Percentiles rank a stretch among this genome's conserved stretches.
These are phyloP conservation scores for Sorex araneus DNA, from an alignment of 2,113 vertebrate species.

Conservation along the genomic window DNA sequence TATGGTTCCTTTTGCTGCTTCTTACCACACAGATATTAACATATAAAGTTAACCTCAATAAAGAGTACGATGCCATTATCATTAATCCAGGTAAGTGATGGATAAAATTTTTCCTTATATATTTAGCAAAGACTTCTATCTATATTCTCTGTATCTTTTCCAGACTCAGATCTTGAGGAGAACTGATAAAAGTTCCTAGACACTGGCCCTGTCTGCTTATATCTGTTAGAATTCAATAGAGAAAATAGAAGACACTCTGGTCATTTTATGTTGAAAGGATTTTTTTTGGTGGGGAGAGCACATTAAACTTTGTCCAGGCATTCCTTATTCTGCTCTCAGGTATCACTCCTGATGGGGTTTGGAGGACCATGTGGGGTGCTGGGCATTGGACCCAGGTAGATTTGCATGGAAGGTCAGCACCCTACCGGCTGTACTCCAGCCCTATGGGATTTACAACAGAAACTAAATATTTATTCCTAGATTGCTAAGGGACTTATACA, in stretches of 20 bases:
- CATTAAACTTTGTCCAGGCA: too few relatives aligned
- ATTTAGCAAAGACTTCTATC: neutral
- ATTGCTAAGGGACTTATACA: too few relatives aligned
- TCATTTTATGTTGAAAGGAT: constrained; percentile 4
- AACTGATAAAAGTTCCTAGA: constrained; percentile 39
- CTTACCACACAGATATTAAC: neutral
- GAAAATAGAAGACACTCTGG: neutral
- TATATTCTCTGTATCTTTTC: neutral
- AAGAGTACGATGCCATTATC: neutral
- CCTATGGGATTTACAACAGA: too few relatives aligned
- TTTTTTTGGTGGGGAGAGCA: too few relatives aligned
- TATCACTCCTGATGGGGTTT: too few relatives aligned
- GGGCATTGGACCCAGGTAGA: too few relatives aligned
- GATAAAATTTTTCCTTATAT: neutral
- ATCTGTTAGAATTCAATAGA: constrained; percentile 2
- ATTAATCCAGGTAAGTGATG: neutral
- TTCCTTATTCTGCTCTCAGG: too few relatives aligned
- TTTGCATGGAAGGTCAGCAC: too few relatives aligned
- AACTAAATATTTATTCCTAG: too few relatives aligned
- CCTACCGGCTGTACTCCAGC: too few relatives aligned
- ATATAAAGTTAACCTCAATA: neutral
- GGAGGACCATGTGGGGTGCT: too few relatives aligned
- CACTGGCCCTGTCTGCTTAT: neutral
- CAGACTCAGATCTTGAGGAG: constrained; percentile 45
- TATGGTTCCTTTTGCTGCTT: constrained; percentile 38